Percentiles rank a stretch among this genome's conserved stretches.
These are phyloP conservation scores for Aeoliscus strigatus DNA, from an alignment of 2,797 vertebrate genomes.

Conservation along the genomic window DNA sequence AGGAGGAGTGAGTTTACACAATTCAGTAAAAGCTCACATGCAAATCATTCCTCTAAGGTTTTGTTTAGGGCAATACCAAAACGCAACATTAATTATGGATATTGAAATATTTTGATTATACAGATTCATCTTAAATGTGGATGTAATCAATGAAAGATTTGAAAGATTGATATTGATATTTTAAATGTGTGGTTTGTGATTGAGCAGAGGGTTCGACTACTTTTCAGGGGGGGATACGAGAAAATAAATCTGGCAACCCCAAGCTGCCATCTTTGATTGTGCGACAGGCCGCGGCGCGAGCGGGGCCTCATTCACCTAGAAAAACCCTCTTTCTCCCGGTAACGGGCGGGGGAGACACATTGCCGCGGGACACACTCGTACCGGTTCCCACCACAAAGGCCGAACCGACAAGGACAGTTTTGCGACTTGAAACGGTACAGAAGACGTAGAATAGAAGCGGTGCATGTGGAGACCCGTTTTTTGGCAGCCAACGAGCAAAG, in stretches of 20 bases:
- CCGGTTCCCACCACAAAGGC: conserved; percentile 36
- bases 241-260: conserved; percentile 60
- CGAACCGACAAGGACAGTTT: conserved; percentile 15
- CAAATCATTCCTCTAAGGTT: too few species aligned
- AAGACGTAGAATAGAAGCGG: conserved; percentile 17
- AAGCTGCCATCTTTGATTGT: conserved; percentile 81
- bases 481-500: conserved; percentile 48
- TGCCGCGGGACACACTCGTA: conserved; percentile 27
- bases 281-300: conserved; percentile 80
- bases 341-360: conserved; percentile 42
- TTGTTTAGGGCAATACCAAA: too few species aligned
- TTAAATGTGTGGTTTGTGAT: too few species aligned
- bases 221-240: conserved; percentile 37
- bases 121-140: too few species aligned
- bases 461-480: conserved; percentile 51
- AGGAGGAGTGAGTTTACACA: too few species aligned
- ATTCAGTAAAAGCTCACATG: too few species aligned
- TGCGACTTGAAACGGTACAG: conserved; percentile 13
- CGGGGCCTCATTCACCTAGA: conserved; percentile 72
- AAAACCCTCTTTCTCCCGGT: conserved; percentile 65
- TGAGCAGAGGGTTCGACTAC: too few species aligned
- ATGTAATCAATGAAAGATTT: too few species aligned
- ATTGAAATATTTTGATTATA: too few species aligned
- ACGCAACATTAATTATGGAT: too few species aligned
- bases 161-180: too few species aligned